Percentiles rank a stretch among this genome's conserved stretches.
phyloP scores from a whole-genome alignment of 2,113 vertebrate genomes.

The Python bivittatus region DNA sequence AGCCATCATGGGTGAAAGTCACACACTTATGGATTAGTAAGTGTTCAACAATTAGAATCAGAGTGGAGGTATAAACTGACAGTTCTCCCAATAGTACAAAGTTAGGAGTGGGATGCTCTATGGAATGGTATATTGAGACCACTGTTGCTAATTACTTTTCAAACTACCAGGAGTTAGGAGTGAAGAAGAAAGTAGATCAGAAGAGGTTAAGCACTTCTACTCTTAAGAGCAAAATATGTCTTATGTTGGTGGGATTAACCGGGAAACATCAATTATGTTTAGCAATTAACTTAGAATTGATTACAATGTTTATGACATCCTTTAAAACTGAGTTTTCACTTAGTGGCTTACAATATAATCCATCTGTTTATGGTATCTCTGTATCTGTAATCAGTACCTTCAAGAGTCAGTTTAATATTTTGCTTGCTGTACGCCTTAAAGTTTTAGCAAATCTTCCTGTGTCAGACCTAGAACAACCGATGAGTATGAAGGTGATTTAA shows the following conservation, averaged over 20 bases:
- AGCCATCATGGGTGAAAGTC: neutral
- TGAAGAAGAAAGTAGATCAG: neutral
- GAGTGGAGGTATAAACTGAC: neutral
- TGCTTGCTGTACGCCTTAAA: neutral
- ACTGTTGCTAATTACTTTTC: neutral
- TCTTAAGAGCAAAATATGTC: neutral
- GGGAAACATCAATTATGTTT: neutral
- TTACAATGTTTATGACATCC: too few species aligned
- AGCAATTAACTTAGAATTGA: neutral
- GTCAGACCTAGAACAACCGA: too few species aligned
- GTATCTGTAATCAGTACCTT: neutral
- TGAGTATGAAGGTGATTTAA: neutral
- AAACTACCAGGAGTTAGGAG: neutral
- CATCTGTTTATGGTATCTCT: neutral
- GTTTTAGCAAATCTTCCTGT: neutral
- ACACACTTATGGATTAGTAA: neutral
- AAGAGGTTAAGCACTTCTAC: neutral
- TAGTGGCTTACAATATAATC: neutral
- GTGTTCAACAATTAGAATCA: neutral
- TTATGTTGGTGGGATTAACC: neutral
- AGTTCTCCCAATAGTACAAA: neutral
- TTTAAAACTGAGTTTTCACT: too few species aligned
- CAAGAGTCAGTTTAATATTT: neutral
- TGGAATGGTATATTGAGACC: too few species aligned
- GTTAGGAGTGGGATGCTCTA: neutral